Evolutionary conservation across 2,113 vertebrate genomes (phyloP), one percentile per base, ranked within the genome.

Genomic region (Rhynchopsitta pachyrhyncha): DNA sequence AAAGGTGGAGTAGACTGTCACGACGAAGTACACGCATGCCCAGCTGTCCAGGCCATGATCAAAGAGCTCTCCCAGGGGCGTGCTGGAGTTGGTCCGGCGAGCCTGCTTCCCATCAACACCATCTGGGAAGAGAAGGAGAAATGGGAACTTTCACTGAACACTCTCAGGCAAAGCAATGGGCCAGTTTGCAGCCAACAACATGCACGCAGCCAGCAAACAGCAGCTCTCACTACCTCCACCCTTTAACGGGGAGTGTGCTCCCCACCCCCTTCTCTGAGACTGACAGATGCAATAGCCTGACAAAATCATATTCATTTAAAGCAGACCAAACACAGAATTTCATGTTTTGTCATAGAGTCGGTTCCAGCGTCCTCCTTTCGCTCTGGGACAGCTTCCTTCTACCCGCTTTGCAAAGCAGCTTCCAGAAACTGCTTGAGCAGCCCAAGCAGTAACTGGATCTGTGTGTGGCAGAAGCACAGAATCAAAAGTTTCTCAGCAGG

Each of bases 11-110:
- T 99, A 99, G 19, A 99, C 99, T 0, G 99, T 99, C 59, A 99
- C 99, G n/a, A 99, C 99, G 10, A 99, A 99, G 97, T 98, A 99
- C 44, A 99, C 98, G 14, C 99, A 99, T 3, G 99, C 98, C 99
- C 99, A 99, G 97, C 99, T 99, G 97, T 99, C 99, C 94, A 99
- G 97, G 68, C 99, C 99, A 6, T 99, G 99, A 96, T 99, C 99
- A 92, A 99, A 99, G 47, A 99, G 99, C 97, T 99, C 99, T 93
- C 99, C 99, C 37, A 99, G 97, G 0, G 99, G 99, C 0, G 99
- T 99, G 97, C 99, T 99, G 90, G 99, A 99, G 97, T 99, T 99
- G 53, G 99, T 99, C 89, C 99, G 97, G 10, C 99, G 99, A 1
- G 99, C 99, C 97, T 99, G 99, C 75, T 99, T 99, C 29, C 99